A percentile compares a stretch with the other conserved stretches of the same genome.
These are phyloP conservation scores for Mamestra brassicae DNA, from an alignment of 2,888 invertebrate species.

Conservation along the genomic window DNA sequence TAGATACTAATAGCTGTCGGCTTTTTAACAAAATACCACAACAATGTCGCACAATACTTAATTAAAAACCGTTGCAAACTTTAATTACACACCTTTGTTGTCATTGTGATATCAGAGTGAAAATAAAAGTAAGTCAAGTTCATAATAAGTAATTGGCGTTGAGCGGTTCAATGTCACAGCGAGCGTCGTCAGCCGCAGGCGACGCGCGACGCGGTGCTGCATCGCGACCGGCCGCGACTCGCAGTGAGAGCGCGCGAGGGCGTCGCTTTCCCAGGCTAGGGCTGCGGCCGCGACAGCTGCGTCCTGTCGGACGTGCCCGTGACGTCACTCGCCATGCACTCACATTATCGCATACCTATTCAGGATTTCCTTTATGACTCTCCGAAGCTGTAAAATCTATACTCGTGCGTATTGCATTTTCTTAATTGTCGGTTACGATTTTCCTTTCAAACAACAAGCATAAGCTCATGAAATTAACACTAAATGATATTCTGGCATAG, in stretches of 20 bases:
- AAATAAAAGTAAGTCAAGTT: conserved; percentile 78
- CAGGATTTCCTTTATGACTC: conserved; percentile 71
- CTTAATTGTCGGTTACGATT: background rate
- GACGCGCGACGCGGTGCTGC: conserved; percentile 23
- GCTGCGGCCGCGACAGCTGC: conserved; percentile 67
- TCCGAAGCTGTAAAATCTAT: conserved; percentile 49
- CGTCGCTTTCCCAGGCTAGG: conserved; percentile 82
- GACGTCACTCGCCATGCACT: conserved; percentile 68
- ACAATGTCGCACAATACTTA: conserved; percentile 11
- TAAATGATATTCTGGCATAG: background rate
- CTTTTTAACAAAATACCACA: background rate
- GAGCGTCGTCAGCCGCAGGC: conserved; percentile 59
- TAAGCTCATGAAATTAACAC: background rate
- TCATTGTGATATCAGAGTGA: conserved; percentile 44
- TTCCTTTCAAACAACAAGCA: background rate
- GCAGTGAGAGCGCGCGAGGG: conserved; percentile 73
- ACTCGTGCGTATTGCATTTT: conserved; percentile 19
- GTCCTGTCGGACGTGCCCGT: conserved; percentile 60
- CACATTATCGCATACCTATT: conserved; percentile 62
- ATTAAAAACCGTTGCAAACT: conserved; percentile 11
- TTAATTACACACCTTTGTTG: conserved; percentile 1
- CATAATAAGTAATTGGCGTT: conserved; percentile 77
- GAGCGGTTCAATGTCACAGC: conserved; percentile 73
- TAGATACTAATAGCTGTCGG: too few relatives aligned
- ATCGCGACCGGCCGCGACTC: conserved; percentile 15